phyloP scores from a whole-genome alignment of 2,888 invertebrate genomes.

The Athetis lepigone region DNA sequence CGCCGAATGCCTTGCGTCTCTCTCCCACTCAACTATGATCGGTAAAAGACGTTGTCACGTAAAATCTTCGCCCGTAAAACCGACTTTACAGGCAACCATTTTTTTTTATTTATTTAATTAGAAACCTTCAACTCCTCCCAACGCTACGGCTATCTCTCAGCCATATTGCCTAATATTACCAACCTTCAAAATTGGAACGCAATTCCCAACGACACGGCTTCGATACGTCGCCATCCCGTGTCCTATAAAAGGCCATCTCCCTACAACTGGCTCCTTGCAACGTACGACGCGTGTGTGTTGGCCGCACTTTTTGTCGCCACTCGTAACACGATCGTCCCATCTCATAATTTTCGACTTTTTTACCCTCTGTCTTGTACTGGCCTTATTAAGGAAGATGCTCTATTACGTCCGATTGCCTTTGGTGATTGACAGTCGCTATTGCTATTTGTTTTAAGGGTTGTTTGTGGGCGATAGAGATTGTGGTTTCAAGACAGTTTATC shows the following conservation, averaged over 20 bases:
- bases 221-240: slow-evolving; percentile 61
- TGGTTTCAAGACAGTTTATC: not conserved
- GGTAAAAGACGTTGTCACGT: too few species aligned
- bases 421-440: slow-evolving; percentile 77
- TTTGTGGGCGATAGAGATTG: not conserved
- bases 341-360: slow-evolving; percentile 87
- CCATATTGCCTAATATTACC: not conserved
- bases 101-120: too few species aligned
- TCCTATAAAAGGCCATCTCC: slow-evolving; percentile 56
- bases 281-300: slow-evolving; percentile 75
- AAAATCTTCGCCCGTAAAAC: too few species aligned
- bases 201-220: slow-evolving; percentile 54
- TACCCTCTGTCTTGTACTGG: slow-evolving; percentile 67
- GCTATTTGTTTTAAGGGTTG: slow-evolving; percentile 51
- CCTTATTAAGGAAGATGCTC: slow-evolving; percentile 81
- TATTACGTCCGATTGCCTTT: slow-evolving; percentile 73
- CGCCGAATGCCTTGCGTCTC: too few species aligned
- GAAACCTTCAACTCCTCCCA: too few species aligned
- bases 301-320: slow-evolving; percentile 76
- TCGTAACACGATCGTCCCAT: slow-evolving; percentile 87
- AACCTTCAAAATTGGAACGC: too few species aligned
- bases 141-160: too few species aligned
- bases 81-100: too few species aligned
- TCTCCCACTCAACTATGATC: too few species aligned
- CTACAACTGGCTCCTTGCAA: slow-evolving; percentile 68